phyloP scores from a whole-genome alignment of 1,140 invertebrate genomes.

The Sinonovacula constricta region DNA sequence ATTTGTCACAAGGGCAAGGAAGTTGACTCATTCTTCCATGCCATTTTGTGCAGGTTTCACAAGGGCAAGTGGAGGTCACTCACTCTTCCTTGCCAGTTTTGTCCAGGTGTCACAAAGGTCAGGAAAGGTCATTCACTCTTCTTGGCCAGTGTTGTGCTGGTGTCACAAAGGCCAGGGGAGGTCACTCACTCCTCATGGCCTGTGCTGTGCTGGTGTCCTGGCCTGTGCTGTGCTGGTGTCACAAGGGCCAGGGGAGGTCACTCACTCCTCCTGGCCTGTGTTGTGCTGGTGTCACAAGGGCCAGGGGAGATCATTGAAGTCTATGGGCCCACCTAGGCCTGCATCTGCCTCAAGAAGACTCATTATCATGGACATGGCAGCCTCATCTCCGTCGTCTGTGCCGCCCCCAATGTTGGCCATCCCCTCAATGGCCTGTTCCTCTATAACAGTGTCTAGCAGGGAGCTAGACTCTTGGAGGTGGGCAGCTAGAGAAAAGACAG shows the following conservation, averaged over 20 bases:
- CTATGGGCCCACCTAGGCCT: slow-evolving; percentile 87
- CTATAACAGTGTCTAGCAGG: slow-evolving; percentile 69
- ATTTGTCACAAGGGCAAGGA: too few relatives aligned
- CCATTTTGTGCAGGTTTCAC: too few relatives aligned
- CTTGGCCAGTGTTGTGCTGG: too few relatives aligned
- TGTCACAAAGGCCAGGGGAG: slow-evolving; percentile 90
- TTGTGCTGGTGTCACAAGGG: slow-evolving; percentile 86
- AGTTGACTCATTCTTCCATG: too few relatives aligned
- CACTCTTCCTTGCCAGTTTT: too few relatives aligned
- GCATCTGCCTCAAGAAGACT: slow-evolving; percentile 91
- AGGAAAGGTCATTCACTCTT: too few relatives aligned
- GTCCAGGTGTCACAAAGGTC: too few relatives aligned
- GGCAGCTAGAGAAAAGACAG: background rate
- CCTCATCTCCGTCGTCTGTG: slow-evolving; percentile 90
- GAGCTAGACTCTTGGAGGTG: slow-evolving; percentile 6
- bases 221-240: too few relatives aligned
- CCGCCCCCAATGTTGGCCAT: slow-evolving; percentile 56
- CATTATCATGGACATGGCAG: slow-evolving; percentile 96
- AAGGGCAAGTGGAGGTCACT: too few relatives aligned
- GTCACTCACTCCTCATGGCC: too few relatives aligned
- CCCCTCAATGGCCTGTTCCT: slow-evolving; percentile 69
- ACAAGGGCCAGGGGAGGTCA: slow-evolving; percentile 91
- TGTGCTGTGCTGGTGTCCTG: too few relatives aligned
- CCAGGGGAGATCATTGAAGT: slow-evolving; percentile 93
- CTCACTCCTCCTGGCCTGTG: too few relatives aligned